Evolutionary conservation across 1,140 invertebrate species (phyloP), one percentile per base, ranked within the genome.

Genomic region (Caerostris extrusa): DNA sequence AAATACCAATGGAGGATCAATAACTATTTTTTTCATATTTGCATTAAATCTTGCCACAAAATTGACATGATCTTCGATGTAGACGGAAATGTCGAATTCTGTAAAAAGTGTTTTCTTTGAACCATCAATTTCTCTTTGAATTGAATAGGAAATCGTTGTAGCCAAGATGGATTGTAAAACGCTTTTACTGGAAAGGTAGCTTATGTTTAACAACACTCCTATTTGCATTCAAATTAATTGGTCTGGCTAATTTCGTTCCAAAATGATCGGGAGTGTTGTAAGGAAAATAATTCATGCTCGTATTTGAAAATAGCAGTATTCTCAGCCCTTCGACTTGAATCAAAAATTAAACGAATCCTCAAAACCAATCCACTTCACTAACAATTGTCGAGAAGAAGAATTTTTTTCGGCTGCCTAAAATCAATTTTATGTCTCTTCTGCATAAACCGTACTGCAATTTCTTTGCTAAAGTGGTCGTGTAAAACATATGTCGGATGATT

Each of bases 361-460:
- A 81, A 81, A 81, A 34, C 71, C 71, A 8, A 83, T 12, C 81
- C 81, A 83, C 81, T 83, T 83, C 0, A 83, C 81, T 5, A 83
- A 83, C 55, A 83, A 14, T n/a, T 57, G 81, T 83, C 55, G 14
- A 17, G 81, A 57, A 17, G 81, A 7, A 10, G 6, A 34, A 81
- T 34, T 81, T 81, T 81, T 81, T 81, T 81, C 71, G 12, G 12
- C 50, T 34, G 19, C 60, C 60, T 19, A 34, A 50, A 81, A 81
- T 7, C 60, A 14, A 19, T 81, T 81, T 50, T 81, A 19, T 81
- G 50, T 19, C 53, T 81, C 19, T 50, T 50, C 7, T 81, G 71
- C 5, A 53, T 81, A 81, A 81, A 34, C 19, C 34, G 3, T 10
- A 17, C 71, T 7, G 6, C 19, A 53, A 81, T 81, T 81, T 50